Conservation (phyloP, 2,113 vertebrate species). For the Plotosus lineatus region DNA sequence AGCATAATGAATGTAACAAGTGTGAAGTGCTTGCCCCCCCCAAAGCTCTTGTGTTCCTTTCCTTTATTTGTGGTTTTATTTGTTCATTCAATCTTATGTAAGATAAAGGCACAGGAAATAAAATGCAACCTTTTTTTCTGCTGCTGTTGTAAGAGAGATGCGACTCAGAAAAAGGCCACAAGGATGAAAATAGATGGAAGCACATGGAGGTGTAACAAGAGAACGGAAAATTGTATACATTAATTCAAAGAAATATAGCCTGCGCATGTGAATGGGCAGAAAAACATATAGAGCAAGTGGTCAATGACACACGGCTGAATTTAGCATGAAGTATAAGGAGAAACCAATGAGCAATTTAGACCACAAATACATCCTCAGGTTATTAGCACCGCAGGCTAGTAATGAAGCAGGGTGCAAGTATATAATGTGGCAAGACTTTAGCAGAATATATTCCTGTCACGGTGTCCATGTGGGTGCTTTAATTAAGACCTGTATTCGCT, state of each 20-base stretch:
- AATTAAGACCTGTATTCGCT: slow-evolving; percentile 46
- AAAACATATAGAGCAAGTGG: background rate
- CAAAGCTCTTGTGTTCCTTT: slow-evolving; percentile 14
- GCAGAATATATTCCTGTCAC: slow-evolving; percentile 36
- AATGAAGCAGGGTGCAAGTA: slow-evolving; percentile 30
- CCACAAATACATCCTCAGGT: background rate
- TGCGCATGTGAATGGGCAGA: background rate
- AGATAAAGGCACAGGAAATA: slow-evolving; percentile 12
- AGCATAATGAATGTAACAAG: slow-evolving; percentile 56
- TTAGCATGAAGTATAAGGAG: background rate
- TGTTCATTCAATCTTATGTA: slow-evolving; percentile 30
- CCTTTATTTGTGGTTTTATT: slow-evolving; percentile 31
- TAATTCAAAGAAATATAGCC: background rate
- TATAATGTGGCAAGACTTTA: slow-evolving; percentile 6
- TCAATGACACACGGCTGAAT: background rate
- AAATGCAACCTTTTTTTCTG: background rate
- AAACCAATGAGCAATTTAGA: slow-evolving; percentile 6
- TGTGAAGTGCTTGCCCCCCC: slow-evolving; percentile 23
- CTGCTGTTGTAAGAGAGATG: background rate
- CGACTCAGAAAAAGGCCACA: background rate
- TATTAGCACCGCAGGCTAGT: slow-evolving; percentile 32
- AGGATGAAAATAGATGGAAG: background rate
- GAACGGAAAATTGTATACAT: background rate
- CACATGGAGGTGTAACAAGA: background rate
- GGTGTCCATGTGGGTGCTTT: slow-evolving; percentile 36